These are phyloP conservation scores for Pteruthius melanotis DNA, from an alignment of 2,113 vertebrate species.

Conservation along the genomic window DNA sequence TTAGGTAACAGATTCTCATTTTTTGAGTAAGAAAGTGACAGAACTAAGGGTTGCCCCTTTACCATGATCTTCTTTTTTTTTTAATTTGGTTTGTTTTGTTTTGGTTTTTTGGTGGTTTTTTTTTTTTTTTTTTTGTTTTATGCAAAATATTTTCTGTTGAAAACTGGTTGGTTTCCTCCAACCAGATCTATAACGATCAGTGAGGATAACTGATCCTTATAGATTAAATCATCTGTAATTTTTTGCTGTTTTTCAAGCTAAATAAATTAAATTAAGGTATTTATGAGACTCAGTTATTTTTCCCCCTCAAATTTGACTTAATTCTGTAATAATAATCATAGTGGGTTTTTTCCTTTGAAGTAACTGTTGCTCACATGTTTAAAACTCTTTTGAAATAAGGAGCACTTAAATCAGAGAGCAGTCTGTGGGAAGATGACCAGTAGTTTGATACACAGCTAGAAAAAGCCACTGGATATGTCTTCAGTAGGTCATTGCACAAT, in stretches of 20 bases:
- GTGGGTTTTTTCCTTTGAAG: background rate
- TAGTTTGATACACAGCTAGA: background rate
- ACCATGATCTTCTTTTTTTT: background rate
- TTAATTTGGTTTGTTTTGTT: background rate
- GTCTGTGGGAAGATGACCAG: background rate
- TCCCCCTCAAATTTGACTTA: background rate
- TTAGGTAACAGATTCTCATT: background rate
- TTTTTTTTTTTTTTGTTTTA: background rate
- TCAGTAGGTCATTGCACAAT: background rate
- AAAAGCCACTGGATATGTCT: background rate
- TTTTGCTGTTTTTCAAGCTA: background rate
- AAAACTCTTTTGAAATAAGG: background rate
- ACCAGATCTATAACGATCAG: too few relatives aligned
- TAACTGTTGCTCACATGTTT: background rate
- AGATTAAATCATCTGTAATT: background rate
- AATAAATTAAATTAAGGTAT: background rate
- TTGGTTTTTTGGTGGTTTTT: background rate
- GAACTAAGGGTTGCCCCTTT: background rate
- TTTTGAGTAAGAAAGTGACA: background rate
- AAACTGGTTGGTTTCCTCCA: background rate
- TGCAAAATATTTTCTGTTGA: background rate
- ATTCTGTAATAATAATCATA: background rate
- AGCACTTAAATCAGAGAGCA: background rate
- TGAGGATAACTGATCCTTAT: background rate
- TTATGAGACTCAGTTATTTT: background rate